phyloP scores from a whole-genome alignment of 92 coral and sea anemone genomes.

The Pocillopora meandrina region DNA sequence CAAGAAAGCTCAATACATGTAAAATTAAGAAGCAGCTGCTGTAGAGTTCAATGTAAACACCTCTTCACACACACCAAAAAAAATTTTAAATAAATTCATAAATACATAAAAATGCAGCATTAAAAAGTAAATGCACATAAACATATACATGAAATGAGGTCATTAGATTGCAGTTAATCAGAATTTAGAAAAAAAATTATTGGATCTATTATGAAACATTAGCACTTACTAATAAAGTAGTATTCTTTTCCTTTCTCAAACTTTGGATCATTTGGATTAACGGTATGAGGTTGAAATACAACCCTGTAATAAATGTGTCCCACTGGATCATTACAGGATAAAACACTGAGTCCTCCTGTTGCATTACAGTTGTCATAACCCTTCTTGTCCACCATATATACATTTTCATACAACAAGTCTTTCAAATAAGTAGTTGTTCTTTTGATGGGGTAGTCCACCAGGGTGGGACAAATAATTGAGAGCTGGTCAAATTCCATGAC shows the following conservation, averaged over 20 bases:
- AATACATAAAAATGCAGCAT: no score
- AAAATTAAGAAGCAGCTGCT: no score
- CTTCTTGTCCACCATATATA: constrained; percentile 65
- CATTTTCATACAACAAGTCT: constrained; percentile 57
- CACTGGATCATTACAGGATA: constrained; percentile 45
- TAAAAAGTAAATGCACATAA: no score
- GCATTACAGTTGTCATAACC: constrained; percentile 64
- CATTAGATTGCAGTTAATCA: no score
- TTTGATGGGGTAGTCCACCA: constrained; percentile 53
- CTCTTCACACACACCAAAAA: no score
- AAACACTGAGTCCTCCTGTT: constrained; percentile 22
- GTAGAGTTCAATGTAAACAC: no score
- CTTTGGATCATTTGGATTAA: constrained; percentile 31
- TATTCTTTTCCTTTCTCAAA: constrained; percentile 65
- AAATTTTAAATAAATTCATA: no score
- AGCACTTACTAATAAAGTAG: constrained; percentile 76
- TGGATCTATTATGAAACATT: not conserved
- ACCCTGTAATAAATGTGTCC: constrained; percentile 33
- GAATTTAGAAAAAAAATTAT: no score
- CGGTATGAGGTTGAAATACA: constrained; percentile 65
- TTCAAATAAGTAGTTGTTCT: constrained; percentile 35
- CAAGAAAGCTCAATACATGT: no score
- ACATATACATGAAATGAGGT: no score
- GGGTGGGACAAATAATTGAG: constrained; percentile 50
- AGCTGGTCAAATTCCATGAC: constrained; percentile 59